Evolutionary conservation across 2,888 invertebrate genomes (phyloP), one percentile per base, ranked within the genome.

Genomic region (Xylocampa areola): DNA sequence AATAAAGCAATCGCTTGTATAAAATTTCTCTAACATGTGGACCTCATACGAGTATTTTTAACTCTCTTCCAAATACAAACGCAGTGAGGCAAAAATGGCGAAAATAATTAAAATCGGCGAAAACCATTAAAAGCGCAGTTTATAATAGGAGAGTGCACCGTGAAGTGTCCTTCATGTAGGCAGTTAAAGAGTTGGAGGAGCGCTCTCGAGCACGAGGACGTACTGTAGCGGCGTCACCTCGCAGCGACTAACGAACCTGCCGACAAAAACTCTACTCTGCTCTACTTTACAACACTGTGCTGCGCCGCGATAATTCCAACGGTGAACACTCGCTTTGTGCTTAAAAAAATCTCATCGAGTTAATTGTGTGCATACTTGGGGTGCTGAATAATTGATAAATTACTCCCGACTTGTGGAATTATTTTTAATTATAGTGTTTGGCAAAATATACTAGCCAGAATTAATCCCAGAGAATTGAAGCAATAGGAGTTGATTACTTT

Each of bases 181-280:
- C 92, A 92, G 93, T 93, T 93, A 92, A 92, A 93, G 93, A 92
- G 93, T 92, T 92, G 92, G 89, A 91, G 90, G 87, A 89, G 92
- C 87, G 85, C 88, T 80, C 92, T 92, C 76, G 87, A 89, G 89
- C 85, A 88, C 87, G 88, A 92, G 92, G 89, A 84, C 80, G 91
- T 87, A 86, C 90, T 88, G 90, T 86, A 85, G 88, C 86, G 84
- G 87, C 90, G 90, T 85, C 91, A 90, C 92, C 91, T 91, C 87
- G 87, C 45, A 80, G 83, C 80, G 83, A 82, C 91, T 92, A 92
- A 92, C 92, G 92, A 92, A 89, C 91, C 89, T 85, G 82, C 90
- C 89, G 88, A 89, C 91, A 91, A 89, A 91, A 89, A 87, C 87
- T 81, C 76, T 78, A 79, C 82, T 79, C 76, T 73, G 68, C 62